Conservation (phyloP, 2,113 vertebrate genomes). For the Cacatua alba region DNA sequence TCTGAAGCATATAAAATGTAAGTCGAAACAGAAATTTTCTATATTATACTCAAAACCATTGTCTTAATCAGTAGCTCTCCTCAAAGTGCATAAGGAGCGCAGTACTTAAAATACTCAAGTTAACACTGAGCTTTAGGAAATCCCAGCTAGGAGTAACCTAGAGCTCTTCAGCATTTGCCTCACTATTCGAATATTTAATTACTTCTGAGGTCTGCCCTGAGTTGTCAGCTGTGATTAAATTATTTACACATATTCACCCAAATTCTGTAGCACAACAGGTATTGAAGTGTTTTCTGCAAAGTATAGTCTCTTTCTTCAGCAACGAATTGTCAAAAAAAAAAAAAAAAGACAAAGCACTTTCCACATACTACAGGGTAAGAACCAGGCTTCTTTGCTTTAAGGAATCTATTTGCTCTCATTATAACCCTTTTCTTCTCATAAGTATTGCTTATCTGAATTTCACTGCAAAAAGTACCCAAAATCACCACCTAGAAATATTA, state of each 20-base stretch:
- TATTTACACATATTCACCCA: background rate
- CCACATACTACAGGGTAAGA: background rate
- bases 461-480: background rate
- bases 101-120: background rate
- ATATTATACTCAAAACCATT: background rate
- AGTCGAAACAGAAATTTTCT: background rate
- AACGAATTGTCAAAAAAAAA: background rate
- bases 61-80: background rate
- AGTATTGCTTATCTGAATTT: background rate
- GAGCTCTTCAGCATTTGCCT: background rate
- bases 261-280: background rate
- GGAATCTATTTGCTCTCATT: background rate
- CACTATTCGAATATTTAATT: background rate
- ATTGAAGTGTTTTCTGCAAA: background rate
- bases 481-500: background rate
- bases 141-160: background rate
- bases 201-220: background rate
- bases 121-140: background rate
- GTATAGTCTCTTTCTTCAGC: background rate
- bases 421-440: background rate
- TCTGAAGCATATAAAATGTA: background rate
- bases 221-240: background rate
- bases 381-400: background rate
- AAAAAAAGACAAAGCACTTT: background rate
- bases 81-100: background rate